These are phyloP conservation scores for Sibirionetta formosa DNA, from an alignment of 2,797 vertebrate genomes.

Conservation along the genomic window DNA sequence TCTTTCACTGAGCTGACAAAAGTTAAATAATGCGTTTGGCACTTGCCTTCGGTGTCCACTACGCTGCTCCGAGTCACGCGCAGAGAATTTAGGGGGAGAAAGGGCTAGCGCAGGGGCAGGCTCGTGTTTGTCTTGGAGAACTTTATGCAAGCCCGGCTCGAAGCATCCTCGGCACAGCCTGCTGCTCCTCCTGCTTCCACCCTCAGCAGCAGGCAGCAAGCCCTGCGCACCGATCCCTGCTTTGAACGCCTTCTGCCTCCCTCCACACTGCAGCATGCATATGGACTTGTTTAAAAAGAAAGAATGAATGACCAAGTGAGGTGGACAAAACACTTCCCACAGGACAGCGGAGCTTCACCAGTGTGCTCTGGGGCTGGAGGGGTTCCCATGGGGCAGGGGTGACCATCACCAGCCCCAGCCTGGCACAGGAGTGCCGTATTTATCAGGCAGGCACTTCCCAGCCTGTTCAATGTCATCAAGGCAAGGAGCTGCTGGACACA, in stretches of 20 bases:
- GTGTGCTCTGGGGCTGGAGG: background rate
- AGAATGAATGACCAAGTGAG: background rate
- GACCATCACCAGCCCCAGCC: background rate
- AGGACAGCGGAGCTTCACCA: background rate
- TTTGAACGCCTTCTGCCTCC: rapidly evolving
- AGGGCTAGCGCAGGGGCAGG: background rate
- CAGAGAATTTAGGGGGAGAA: background rate
- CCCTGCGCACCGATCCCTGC: background rate
- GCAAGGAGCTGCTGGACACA: background rate
- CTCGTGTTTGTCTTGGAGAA: conserved; percentile 53
- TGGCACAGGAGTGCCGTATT: background rate
- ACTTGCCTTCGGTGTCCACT: background rate
- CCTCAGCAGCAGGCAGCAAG: background rate
- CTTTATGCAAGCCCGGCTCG: background rate
- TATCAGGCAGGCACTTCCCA: background rate
- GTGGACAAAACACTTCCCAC: rapidly evolving
- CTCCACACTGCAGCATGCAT: rapidly evolving
- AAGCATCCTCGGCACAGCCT: background rate
- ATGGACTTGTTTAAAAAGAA: background rate
- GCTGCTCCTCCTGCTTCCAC: background rate
- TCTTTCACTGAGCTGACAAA: background rate
- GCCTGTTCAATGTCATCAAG: rapidly evolving
- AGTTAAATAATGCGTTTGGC: conserved; percentile 32
- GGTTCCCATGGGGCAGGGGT: rapidly evolving
- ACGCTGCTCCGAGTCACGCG: background rate